Percentiles rank a stretch among this genome's conserved stretches.
Evolutionary conservation across 23 tunicate species (phyloP).

Genomic region (Halocynthia roretzi): DNA sequence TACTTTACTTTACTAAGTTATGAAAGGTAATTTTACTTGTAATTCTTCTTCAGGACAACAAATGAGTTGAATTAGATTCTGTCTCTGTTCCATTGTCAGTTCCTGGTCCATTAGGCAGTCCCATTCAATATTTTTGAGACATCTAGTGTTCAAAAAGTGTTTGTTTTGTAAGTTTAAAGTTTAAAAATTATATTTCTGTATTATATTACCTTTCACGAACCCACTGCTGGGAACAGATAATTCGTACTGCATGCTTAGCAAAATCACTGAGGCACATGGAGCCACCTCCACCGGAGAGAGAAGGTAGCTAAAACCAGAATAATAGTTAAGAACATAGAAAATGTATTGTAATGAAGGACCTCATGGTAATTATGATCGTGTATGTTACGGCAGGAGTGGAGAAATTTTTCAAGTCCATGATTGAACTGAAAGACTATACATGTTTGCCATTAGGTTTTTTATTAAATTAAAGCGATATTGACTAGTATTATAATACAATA

Average conservation of each 20-base stretch:
- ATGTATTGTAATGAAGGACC: no score
- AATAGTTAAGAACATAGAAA: no score
- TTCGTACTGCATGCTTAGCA: slow-evolving; percentile 69
- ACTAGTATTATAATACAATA: no score
- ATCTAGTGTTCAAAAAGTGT: slow-evolving; percentile 21
- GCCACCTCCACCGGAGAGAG: no score
- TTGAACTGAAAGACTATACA: no score
- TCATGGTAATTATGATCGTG: no score
- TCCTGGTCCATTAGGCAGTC: slow-evolving; percentile 65
- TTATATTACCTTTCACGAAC: slow-evolving; percentile 65
- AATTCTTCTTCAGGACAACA: slow-evolving; percentile 75
- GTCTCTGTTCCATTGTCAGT: slow-evolving; percentile 53
- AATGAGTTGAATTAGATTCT: slow-evolving; percentile 70
- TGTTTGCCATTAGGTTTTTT: no score
- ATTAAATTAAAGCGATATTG: no score
- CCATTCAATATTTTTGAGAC: slow-evolving; percentile 63
- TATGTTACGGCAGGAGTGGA: no score
- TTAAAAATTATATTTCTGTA: not conserved
- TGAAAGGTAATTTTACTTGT: slow-evolving; percentile 25
- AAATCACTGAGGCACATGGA: slow-evolving; percentile 44
- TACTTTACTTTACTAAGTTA: not conserved
- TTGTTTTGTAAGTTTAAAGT: not conserved
- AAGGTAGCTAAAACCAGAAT: no score
- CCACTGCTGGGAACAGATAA: slow-evolving; percentile 87
- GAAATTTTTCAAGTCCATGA: no score